These are phyloP conservation scores for Tapirus indicus DNA, from an alignment of 2,797 vertebrate species.

Conservation along the genomic window DNA sequence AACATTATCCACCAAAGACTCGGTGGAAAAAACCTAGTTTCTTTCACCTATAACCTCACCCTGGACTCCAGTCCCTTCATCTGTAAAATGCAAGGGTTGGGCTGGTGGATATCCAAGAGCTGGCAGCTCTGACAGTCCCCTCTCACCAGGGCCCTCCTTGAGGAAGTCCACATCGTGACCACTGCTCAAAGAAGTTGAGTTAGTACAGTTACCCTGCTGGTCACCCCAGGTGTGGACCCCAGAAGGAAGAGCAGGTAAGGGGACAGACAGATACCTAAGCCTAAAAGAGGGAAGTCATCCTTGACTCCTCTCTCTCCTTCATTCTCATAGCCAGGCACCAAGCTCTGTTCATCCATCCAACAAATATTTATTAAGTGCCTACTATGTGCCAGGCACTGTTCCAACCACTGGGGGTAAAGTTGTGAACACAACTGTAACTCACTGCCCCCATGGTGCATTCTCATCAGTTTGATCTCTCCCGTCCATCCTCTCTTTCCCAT, in stretches of 20 bases:
- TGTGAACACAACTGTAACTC: constrained; percentile 20
- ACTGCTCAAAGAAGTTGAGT: neutral
- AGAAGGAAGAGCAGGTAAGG: neutral
- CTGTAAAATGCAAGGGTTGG: neutral
- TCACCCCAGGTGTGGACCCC: neutral
- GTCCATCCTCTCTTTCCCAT: neutral
- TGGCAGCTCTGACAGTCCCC: neutral
- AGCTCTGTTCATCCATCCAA: neutral
- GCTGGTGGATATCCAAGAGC: neutral
- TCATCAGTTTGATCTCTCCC: neutral
- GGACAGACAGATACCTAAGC: neutral
- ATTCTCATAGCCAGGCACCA: neutral
- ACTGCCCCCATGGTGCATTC: neutral
- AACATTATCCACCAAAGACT: neutral
- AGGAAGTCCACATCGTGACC: neutral
- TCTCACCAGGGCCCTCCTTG: neutral
- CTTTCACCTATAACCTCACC: neutral
- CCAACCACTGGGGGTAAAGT: neutral
- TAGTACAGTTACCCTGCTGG: neutral
- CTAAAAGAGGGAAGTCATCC: constrained; percentile 15
- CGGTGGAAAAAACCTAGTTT: neutral
- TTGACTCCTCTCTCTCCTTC: neutral
- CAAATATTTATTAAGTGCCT: constrained; percentile 16
- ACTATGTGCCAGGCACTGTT: neutral
- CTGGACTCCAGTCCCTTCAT: neutral